phyloP scores from a whole-genome alignment of 2,888 invertebrate genomes.

The Drosophila leonis region DNA sequence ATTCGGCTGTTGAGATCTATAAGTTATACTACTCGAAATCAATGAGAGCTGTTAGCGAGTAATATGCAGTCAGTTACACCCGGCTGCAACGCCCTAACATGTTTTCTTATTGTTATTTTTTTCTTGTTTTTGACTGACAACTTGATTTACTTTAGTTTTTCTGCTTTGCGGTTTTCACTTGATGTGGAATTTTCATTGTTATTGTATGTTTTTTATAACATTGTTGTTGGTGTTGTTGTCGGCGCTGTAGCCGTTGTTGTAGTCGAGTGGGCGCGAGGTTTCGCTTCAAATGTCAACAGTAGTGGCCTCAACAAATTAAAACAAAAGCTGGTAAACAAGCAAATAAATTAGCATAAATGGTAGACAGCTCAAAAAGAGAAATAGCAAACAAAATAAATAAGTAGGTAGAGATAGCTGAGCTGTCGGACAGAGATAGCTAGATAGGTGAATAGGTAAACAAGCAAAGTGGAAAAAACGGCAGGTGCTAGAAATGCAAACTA shows the following conservation, averaged over 20 bases:
- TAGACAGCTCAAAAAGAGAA: conserved; percentile 53
- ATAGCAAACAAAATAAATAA: conserved; percentile 46
- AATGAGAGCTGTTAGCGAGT: neutral
- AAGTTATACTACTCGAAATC: too few relatives aligned
- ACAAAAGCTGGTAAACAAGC: conserved; percentile 79
- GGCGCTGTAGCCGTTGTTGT: neutral
- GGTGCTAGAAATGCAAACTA: conserved; percentile 70
- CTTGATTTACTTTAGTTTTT: conserved; percentile 36
- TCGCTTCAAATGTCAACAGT: conserved; percentile 69
- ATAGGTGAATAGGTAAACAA: conserved; percentile 57
- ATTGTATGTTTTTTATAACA: conserved; percentile 2
- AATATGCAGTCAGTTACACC: neutral
- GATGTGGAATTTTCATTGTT: conserved; percentile 36
- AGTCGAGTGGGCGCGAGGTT: conserved; percentile 42
- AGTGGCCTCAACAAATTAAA: conserved; percentile 79
- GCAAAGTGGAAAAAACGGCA: conserved; percentile 74
- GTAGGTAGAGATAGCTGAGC: conserved; percentile 17
- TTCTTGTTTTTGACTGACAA: conserved; percentile 23
- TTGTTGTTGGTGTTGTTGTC: neutral
- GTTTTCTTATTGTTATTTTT: neutral
- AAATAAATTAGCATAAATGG: conserved; percentile 79
- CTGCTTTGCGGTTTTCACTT: conserved; percentile 30
- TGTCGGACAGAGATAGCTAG: conserved; percentile 18
- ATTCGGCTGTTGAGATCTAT: too few relatives aligned
- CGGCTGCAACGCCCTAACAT: neutral